Base-by-base conservation (phyloP, 2,797 vertebrate species). In the Chloroceryle inda region DNA sequence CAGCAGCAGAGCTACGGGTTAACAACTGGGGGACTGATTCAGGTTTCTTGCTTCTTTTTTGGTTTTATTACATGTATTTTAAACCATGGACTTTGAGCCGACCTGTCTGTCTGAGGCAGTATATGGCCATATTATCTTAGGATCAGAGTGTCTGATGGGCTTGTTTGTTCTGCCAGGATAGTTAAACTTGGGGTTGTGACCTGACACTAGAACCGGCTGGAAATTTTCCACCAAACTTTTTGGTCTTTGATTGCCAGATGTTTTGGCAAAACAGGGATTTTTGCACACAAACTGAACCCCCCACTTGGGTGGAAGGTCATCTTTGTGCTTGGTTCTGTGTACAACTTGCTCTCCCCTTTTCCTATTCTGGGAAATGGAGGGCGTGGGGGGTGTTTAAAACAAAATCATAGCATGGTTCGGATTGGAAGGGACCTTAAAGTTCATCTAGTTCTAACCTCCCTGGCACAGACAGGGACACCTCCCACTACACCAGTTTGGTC, bases 11-110 rank as follows among this genome's bases (percentile, higher is more conserved):
- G 52, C 22, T 56, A 33, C 0, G 2, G 71, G 77, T 93, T 95
- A 93, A 96, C 2, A 5, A 84, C 42, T 55, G 52, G 20, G 3
- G 63, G 31, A 31, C 52, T 56, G 83, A 56, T 90, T 74, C 77
- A 71, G 56, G 64, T 92, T 90, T 95, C 93, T 96, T 72, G 71
- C 82, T 88, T 85, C 80, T 74, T 68, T 88, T 94, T 73, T 84
- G 35, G 62, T 79, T 92, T 95, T 90, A 95, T 33, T 85, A 83
- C 80, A 58, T 45, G 74, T 49, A 11, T 90, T 92, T 93, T 92
- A 89, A 94, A 90, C 74, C 71, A 71, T 4, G 6, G 83, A 88
- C 80, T 92, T 72, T 2, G 21, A 90, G 88, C 67, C 80, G 86
- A 56, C 20, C 52, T 96, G 72, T 64, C 83, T 88, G 49, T 84